phyloP scores from a whole-genome alignment of 1,140 invertebrate species.

The Drosophila busckii region DNA sequence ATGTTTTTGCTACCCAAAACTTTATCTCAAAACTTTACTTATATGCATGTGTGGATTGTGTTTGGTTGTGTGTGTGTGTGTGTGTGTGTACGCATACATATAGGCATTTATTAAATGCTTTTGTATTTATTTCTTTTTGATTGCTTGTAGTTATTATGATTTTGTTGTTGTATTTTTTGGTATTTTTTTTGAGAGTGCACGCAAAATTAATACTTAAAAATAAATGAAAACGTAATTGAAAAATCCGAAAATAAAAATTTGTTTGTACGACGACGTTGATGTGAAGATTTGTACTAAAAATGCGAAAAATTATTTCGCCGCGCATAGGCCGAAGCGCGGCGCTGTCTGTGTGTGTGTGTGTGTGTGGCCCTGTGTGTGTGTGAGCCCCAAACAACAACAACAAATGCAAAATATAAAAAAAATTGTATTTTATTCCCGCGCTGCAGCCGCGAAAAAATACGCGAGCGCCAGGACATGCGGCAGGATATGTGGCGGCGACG shows the following conservation, averaged over 20 bases:
- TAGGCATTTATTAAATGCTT: constrained; percentile 53
- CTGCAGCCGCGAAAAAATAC: constrained; percentile 75
- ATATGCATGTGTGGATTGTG: constrained; percentile 39
- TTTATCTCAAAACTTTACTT: constrained; percentile 12
- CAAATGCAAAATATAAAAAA: constrained; percentile 41
- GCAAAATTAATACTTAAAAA: constrained; percentile 77
- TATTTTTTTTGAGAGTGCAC: constrained; percentile 72
- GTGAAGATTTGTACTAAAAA: constrained; percentile 79
- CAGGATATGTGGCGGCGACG: constrained; percentile 28
- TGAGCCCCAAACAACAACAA: constrained; percentile 21
- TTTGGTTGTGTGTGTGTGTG: constrained; percentile 9
- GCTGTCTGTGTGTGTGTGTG: constrained; percentile 39
- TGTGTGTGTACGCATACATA: constrained; percentile 19
- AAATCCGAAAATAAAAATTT: constrained; percentile 79
- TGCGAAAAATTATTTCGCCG: constrained; percentile 78
- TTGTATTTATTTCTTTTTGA: constrained; percentile 50
- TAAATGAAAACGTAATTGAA: constrained; percentile 78
- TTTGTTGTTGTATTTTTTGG: constrained; percentile 34
- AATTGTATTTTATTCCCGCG: constrained; percentile 54
- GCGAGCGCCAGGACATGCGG: constrained; percentile 48
- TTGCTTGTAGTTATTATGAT: constrained; percentile 21
- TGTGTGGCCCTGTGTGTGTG: constrained; percentile 20
- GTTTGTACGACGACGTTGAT: constrained; percentile 79
- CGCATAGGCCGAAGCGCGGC: constrained; percentile 77
- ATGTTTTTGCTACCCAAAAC: constrained; percentile 20